phyloP scores from a whole-genome alignment of 2,113 vertebrate species.

The Lipophrys pholis region DNA sequence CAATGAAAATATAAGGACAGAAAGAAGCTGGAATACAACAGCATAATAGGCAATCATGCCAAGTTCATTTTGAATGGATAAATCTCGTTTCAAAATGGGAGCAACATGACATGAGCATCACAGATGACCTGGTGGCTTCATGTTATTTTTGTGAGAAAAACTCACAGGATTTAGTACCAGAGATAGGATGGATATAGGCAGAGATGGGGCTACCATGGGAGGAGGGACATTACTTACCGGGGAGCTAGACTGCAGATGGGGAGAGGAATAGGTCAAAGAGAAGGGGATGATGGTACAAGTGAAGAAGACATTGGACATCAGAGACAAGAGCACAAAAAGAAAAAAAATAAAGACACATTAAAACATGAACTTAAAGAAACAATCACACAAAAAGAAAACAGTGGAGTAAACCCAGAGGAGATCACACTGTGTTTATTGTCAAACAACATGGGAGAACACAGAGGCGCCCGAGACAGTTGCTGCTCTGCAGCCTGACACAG shows the following conservation, averaged over 20 bases:
- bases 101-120: slow-evolving; percentile 34
- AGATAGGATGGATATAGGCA: slow-evolving; percentile 22
- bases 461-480: slow-evolving; percentile 36
- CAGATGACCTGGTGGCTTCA: slow-evolving; percentile 38
- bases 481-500: slow-evolving; percentile 60
- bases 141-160: slow-evolving; percentile 39
- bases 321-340: slow-evolving; percentile 63
- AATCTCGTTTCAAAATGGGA: slow-evolving; percentile 30
- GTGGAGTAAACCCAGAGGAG: slow-evolving; percentile 44
- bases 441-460: slow-evolving; percentile 51
- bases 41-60: slow-evolving; percentile 3
- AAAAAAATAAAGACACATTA: slow-evolving; percentile 63
- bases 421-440: slow-evolving; percentile 41
- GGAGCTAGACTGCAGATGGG: slow-evolving; percentile 91
- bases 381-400: slow-evolving; percentile 32
- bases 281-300: slow-evolving; percentile 48
- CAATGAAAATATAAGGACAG: slow-evolving; percentile 16
- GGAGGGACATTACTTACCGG: slow-evolving; percentile 82
- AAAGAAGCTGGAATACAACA: slow-evolving; percentile 25
- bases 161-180: slow-evolving; percentile 34
- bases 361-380: slow-evolving; percentile 56
- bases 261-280: slow-evolving; percentile 69
- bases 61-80: slow-evolving; percentile 38
- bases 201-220: slow-evolving; percentile 11
- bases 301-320: slow-evolving; percentile 60